Conservation (phyloP, 2,888 invertebrate species). For the Perithous albicinctus region DNA sequence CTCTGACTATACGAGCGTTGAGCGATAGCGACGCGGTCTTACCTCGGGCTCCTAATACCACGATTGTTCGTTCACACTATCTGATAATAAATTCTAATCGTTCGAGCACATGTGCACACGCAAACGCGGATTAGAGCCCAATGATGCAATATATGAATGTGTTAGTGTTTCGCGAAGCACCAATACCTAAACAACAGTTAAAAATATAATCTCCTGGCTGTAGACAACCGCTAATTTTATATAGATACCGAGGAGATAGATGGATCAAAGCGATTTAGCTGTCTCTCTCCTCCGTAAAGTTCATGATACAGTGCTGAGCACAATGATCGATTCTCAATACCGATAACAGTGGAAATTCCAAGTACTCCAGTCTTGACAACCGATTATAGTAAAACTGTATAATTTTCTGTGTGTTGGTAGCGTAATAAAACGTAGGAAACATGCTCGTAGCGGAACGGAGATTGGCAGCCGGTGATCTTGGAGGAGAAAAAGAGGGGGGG, state of each 20-base stretch:
- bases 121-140: conserved; percentile 19
- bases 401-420: conserved; percentile 47
- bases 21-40: neutral
- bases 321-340: conserved; percentile 42
- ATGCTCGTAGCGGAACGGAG: conserved; percentile 59
- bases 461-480: conserved; percentile 55
- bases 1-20: neutral
- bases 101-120: conserved; percentile 1
- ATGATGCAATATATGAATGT: conserved; percentile 3
- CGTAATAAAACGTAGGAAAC: conserved; percentile 45
- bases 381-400: conserved; percentile 49
- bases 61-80: conserved; percentile 17
- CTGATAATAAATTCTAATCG: conserved; percentile 25
- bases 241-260: conserved; percentile 29
- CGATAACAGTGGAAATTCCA: conserved; percentile 57
- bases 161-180: neutral
- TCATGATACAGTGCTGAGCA: conserved; percentile 44
- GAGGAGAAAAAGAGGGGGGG: conserved; percentile 9
- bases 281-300: conserved; percentile 36
- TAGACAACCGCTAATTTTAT: conserved; percentile 40
- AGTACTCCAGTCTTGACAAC: conserved; percentile 52
- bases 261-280: conserved; percentile 47
- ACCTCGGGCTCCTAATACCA: neutral
- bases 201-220: conserved; percentile 53
- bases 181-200: neutral